Evolutionary conservation across 2,797 vertebrate genomes (phyloP).

Genomic region (Anableps anableps): DNA sequence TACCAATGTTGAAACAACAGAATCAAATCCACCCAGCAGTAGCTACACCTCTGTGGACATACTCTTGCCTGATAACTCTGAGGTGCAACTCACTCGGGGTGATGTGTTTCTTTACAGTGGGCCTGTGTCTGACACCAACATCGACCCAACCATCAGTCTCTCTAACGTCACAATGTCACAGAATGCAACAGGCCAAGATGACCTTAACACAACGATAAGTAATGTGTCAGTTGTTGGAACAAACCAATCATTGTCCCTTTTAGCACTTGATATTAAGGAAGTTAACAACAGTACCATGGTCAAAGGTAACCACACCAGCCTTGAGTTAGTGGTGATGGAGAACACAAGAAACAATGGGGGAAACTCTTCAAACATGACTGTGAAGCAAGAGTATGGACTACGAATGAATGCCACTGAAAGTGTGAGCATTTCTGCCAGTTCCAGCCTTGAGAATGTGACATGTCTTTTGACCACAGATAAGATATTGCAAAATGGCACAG

Average conservation of each 20-base stretch:
- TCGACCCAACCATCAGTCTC: constrained; percentile 7
- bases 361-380: constrained; percentile 9
- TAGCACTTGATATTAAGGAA: neutral
- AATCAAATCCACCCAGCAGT: constrained; percentile 10
- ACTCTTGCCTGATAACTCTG: constrained; percentile 7
- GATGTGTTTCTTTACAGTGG: constrained; percentile 59
- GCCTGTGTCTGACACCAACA: neutral
- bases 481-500: constrained; percentile 33
- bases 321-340: constrained; percentile 17
- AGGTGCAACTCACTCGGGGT: constrained; percentile 31
- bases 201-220: constrained; percentile 12
- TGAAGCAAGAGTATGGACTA: constrained; percentile 7
- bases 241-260: constrained; percentile 6
- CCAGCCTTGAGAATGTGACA: constrained; percentile 30
- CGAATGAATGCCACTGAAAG: neutral
- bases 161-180: constrained; percentile 5
- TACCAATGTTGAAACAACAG: constrained; percentile 25
- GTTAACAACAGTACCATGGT: constrained; percentile 23
- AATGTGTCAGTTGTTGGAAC: constrained; percentile 14
- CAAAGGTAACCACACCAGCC: constrained; percentile 21
- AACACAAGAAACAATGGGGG: constrained; percentile 15
- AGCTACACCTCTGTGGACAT: constrained; percentile 12
- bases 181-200: neutral
- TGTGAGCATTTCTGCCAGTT: constrained; percentile 15
- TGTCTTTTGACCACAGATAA: neutral